Evolutionary conservation across 1,140 invertebrate species (phyloP), one percentile per base, ranked within the genome.

Genomic region (Ectropis grisescens): DNA sequence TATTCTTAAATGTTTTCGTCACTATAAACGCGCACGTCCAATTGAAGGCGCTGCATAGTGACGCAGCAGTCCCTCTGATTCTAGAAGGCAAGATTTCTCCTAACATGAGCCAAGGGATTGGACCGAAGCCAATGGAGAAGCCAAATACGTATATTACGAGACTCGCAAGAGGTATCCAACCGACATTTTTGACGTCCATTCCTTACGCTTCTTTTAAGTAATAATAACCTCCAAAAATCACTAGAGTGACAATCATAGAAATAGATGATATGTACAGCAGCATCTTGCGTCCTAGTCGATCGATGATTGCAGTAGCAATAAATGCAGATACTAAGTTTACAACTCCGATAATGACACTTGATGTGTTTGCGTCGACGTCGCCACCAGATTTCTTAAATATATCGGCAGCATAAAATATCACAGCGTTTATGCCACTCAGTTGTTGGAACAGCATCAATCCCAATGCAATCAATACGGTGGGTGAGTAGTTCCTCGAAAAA

Each of bases 361-460:
- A 88, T 0, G 93, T 11, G 58, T 91, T 90, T 43, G 86, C 84
- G 51, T 93, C 87, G 25, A 95, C 86, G 36, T n/a, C n/a, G 36
- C 91, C 93, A 7, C 92, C 92, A 5, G 92, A 86, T 47, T 87
- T 86, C 69, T 88, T 69, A 70, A 98, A 98, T 31, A 98, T 97
- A 28, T 83, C 82, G 8, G 91, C 91, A 0, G 94, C 93, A 61
- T 98, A 97, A 66, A 97, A 97, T 47, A 97, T 94, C 12, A 97
- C 91, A 2, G 94, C 94, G 53, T 96, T 97, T 47, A 96, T 95
- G 11, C 95, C 96, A 47, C 90, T 94, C 37, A 96, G 80, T 74
- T 98, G 95, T 84, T 98, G 95, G 85, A 97, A 94, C 59, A 94
- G 89, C 95, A 97, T 97, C 15, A 98, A 83, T 1, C 91, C 92